Conservation (phyloP, 2,797 vertebrate genomes). For the Chelonia mydas region DNA sequence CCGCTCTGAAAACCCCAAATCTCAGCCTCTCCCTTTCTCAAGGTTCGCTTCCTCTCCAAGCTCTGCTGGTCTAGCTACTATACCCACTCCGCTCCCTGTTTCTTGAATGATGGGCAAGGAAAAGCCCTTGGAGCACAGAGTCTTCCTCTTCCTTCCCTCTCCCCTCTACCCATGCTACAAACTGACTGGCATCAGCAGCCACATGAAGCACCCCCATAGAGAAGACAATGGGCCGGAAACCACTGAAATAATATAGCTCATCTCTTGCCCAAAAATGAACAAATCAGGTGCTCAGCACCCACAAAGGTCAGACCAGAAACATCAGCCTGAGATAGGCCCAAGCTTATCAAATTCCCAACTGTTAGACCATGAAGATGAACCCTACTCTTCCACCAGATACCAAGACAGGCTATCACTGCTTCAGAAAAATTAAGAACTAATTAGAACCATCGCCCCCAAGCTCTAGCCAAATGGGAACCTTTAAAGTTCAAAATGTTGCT, state of each 20-base stretch:
- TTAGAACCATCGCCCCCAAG: constrained; percentile 14
- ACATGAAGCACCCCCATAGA: not conserved
- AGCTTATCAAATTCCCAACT: not conserved
- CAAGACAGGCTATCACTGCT: not conserved
- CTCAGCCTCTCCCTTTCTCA: not conserved
- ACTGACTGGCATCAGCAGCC: not conserved
- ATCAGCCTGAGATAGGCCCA: not conserved
- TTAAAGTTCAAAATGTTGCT: constrained; percentile 58
- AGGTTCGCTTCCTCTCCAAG: not conserved
- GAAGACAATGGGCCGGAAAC: not conserved
- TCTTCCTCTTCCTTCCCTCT: not conserved
- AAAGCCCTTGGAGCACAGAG: not conserved
- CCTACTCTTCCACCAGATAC: not conserved
- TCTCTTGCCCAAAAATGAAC: not conserved
- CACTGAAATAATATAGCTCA: not conserved
- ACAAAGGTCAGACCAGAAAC: not conserved
- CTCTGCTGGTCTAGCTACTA: not conserved
- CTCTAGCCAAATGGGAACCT: constrained; percentile 45
- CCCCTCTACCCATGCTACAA: not conserved
- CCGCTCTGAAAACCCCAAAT: not conserved
- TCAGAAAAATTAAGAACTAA: constrained; percentile 18
- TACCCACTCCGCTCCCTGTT: not conserved
- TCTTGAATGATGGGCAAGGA: not conserved
- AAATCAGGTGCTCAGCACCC: not conserved
- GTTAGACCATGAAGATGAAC: not conserved